Base-by-base conservation (phyloP, 1,140 invertebrate genomes). In the Monochamus saltuarius region DNA sequence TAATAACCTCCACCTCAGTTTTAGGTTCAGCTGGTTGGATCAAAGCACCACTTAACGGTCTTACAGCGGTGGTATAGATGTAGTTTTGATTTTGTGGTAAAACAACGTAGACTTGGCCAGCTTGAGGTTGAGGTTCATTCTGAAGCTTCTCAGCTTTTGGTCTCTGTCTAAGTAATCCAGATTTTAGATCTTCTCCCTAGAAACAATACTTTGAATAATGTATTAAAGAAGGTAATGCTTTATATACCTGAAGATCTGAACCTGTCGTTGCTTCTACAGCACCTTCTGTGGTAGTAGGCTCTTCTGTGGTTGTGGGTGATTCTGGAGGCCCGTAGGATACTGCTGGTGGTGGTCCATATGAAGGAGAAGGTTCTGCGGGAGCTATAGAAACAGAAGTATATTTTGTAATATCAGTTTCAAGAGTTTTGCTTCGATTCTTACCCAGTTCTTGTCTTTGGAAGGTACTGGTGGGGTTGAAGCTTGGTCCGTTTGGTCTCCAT, bases 401-500 rank as follows among this genome's bases (percentile, higher is more conserved):
- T 43, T 42, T 39, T 43, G 43, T 39, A 14, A 46, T 4, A 19
- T 46, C 10, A 46, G 6, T 46, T 46, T 19, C 22, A 8, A 7
- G 9, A 35, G 7, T 36, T 22, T 19, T 22, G 61, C 40, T 46
- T 29, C 2, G 22, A n/a, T 29, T 29, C 22, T 29, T 29, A 29
- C 22, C 22, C 6, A 29, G 22, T 29, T 29, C 22, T 29, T 29
- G 22, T 29, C 22, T 29, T 29, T 29, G 22, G 22, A 29, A 29
- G 22, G 2, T 29, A 29, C 22, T 29, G 6, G 22, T 29, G 2
- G 22, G 22, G 6, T 29, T 51, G 53, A 75, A 75, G n/a, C 56
- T 45, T 45, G 66, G 68, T n/a, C 73, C 73, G 11, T 62, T 35
- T 36, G 75, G 75, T 43, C 65, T 64, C 63, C 70, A 72, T 29